phyloP scores from a whole-genome alignment of 2,797 vertebrate genomes.

The Toxotes lorentzi region DNA sequence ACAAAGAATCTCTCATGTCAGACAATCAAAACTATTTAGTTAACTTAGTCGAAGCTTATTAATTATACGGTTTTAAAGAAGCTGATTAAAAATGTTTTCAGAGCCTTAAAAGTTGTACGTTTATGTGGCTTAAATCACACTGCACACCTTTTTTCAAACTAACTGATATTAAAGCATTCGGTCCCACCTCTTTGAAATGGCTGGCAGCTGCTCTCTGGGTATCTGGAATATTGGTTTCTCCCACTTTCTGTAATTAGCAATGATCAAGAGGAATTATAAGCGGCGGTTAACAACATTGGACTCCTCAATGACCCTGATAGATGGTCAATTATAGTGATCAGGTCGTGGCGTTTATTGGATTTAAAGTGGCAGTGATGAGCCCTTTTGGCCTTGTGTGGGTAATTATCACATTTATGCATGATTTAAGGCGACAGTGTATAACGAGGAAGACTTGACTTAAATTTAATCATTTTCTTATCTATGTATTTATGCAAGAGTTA shows the following conservation, averaged over 20 bases:
- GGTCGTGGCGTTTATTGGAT: slow-evolving; percentile 86
- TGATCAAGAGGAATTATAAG: slow-evolving; percentile 89
- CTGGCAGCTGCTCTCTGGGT: slow-evolving; percentile 65
- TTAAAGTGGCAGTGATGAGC: slow-evolving; percentile 86
- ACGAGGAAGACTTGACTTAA: slow-evolving; percentile 82
- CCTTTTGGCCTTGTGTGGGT: slow-evolving; percentile 83
- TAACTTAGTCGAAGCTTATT: background rate
- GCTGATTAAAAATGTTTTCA: background rate
- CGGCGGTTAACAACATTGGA: slow-evolving; percentile 82
- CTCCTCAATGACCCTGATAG: slow-evolving; percentile 87
- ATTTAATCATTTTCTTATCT: slow-evolving; percentile 86
- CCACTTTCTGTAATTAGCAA: slow-evolving; percentile 86
- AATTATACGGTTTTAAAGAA: background rate
- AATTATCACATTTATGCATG: slow-evolving; percentile 88
- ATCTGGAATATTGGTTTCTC: slow-evolving; percentile 80
- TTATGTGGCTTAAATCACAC: slow-evolving; percentile 17
- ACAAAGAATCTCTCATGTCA: background rate
- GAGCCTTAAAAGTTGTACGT: background rate
- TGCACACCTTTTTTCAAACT: slow-evolving; percentile 33
- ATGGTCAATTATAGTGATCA: slow-evolving; percentile 89
- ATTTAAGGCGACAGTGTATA: slow-evolving; percentile 85
- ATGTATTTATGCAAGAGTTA: slow-evolving; percentile 86
- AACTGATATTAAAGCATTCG: slow-evolving; percentile 47
- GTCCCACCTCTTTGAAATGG: slow-evolving; percentile 47
- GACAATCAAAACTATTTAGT: background rate